A percentile compares a stretch with the other conserved stretches of the same genome.
These are phyloP conservation scores for Chironomus riparius DNA, from an alignment of 2,888 invertebrate genomes.

Conservation along the genomic window DNA sequence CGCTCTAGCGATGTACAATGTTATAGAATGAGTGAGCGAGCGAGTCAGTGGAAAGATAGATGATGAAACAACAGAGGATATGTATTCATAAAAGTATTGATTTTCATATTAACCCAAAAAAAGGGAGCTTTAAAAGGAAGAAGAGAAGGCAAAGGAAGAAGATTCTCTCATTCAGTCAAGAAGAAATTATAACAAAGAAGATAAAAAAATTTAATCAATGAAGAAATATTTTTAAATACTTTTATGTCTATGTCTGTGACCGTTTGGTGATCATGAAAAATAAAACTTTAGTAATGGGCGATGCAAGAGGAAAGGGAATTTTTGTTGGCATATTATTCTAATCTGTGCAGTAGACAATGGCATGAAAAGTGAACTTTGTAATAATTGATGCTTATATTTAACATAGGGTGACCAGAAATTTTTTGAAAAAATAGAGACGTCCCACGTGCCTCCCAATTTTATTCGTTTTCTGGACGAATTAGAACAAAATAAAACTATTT, in stretches of 20 bases:
- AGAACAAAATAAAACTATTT: too few relatives aligned
- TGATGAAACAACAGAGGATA: conserved; percentile 11
- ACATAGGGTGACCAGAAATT: too few relatives aligned
- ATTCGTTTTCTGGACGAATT: too few relatives aligned
- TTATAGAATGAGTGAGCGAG: neutral
- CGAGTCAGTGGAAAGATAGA: neutral
- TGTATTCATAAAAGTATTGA: conserved; percentile 26
- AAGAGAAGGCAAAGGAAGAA: neutral
- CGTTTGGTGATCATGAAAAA: neutral
- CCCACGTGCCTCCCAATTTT: too few relatives aligned
- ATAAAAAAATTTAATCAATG: conserved; percentile 1
- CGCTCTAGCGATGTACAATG: neutral
- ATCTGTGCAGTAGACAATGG: too few relatives aligned
- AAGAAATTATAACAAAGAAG: neutral
- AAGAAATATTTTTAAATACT: neutral
- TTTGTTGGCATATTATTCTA: too few relatives aligned
- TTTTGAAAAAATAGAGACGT: too few relatives aligned
- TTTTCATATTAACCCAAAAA: conserved; percentile 14
- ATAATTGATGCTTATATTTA: too few relatives aligned
- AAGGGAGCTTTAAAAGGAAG: conserved; percentile 20
- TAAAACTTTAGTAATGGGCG: neutral
- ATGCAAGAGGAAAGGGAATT: neutral
- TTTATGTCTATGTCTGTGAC: neutral
- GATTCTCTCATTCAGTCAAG: neutral
- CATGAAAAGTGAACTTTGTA: too few relatives aligned